Evolutionary conservation across 2,113 vertebrate species (phyloP), one percentile per base, ranked within the genome.

Genomic region (Prietella phreatophila): DNA sequence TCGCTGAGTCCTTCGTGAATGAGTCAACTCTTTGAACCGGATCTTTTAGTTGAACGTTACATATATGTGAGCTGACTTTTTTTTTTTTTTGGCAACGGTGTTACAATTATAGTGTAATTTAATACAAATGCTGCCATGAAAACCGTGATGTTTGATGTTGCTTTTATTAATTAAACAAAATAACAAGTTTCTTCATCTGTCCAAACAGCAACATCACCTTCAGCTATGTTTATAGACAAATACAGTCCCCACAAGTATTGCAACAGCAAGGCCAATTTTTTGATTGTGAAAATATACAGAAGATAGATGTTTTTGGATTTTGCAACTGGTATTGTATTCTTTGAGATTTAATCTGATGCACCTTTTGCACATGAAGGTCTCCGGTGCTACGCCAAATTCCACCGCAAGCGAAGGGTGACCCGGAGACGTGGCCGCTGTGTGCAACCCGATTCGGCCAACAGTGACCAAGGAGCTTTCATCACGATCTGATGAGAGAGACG

Each of bases 361-460:
- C 20, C 83, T 82, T 81, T 79, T 27, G 27, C 30, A 11, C 7
- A 1, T 14, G 50, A 82, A 99, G 98, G 98, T 33, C 95, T 99
- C 22, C 97, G 98, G 33, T 99, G 98, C 89, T 99, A 98, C 0
- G 98, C 98, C 87, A 99, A 98, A 92, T 99, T 98, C 94, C 98
- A 99, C 92, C 97, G 98, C 90, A 99, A 98, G 93, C 95, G 97
- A 19, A 96, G 97, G 50, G 98, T 99, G 90, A 99, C 97, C 0
- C 94, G 97, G 87, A 95, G 97, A 93, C 97, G 96, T 93, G 98
- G 98, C 27, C 97, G 98, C 92, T 99, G 98, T 0, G 97, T 99
- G 92, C 97, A 97, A 78, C 97, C 98, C 0, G 97, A 98, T 15
- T 95, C 96, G 0, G 96, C 95, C 89, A 96, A 96, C 19, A 93